Evolutionary conservation across 1,140 invertebrate species (phyloP), one percentile per base, ranked within the genome.

Genomic region (Ganaspis sp.): DNA sequence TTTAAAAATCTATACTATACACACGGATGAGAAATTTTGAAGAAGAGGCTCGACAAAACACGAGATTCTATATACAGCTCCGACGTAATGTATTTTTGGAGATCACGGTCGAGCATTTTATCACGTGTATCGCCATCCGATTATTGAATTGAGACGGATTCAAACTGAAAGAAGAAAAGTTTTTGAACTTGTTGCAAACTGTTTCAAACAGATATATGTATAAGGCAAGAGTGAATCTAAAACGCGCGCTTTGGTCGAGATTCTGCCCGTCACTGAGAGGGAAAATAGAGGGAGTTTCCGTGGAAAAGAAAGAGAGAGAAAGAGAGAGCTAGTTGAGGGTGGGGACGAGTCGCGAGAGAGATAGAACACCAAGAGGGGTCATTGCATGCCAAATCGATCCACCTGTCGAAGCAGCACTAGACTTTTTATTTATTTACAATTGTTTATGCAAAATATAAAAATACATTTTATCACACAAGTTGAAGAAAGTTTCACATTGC

Each of bases 341-440:
- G 54, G 54, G 54, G 54, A 23, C 54, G 15, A 15, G 4, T 64
- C 5, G 23, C 21, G 23, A 15, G 21, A 64, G 54, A 64, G 54
- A 64, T 4, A 64, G 23, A 29, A 23, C 21, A 64, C 3, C 54
- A 11, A 26, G 23, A 64, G 54, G 11, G 54, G 54, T 64, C 54
- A 64, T 64, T 64, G 54, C 21, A 29, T 64, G 54, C 54, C 21
- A 64, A 64, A 64, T 64, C 54, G 54, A 64, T 64, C 54, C 54
- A 58, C 17, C 53, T 58, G 54, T 64, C 54, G 21, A 64, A 26
- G 29, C 54, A 64, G 21, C 8, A 21, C 21, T 58, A 9, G 8
- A 15, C n/a, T 45, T n/a, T 45, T 45, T 45, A 1, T 15, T 45
- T n/a, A 15, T n/a, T 45, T 15, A 15, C 12, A 45, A 45, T n/a